Conservation (phyloP, 2,113 vertebrate genomes). For the Callocephalon fimbriatum region DNA sequence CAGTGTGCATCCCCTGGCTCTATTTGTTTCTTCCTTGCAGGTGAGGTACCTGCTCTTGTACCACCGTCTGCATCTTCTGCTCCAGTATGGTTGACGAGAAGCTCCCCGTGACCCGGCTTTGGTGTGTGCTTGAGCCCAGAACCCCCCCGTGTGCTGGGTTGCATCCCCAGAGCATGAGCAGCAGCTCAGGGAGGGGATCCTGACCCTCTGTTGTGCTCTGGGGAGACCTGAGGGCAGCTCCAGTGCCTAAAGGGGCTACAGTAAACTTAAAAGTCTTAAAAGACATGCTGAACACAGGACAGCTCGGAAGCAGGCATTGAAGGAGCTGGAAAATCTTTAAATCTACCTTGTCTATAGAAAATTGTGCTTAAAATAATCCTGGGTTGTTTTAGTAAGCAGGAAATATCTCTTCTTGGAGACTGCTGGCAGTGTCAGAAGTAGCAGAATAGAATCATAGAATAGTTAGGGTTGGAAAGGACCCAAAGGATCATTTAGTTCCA, state of each 20-base stretch:
- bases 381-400: fast-evolving
- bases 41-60: background rate
- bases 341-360: background rate
- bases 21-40: background rate
- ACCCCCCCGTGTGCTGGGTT: background rate
- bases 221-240: background rate
- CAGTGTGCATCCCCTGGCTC: too few relatives aligned
- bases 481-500: too few relatives aligned
- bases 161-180: background rate
- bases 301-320: background rate
- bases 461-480: too few relatives aligned
- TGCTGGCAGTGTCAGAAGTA: background rate
- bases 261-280: background rate
- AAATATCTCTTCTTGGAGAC: background rate
- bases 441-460: background rate
- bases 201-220: background rate
- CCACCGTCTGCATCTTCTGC: background rate
- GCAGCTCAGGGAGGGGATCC: background rate
- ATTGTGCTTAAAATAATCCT: fast-evolving
- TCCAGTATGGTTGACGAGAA: background rate
- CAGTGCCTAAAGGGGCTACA: background rate
- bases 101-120: background rate
- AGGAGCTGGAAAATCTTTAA: background rate
- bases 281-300: fast-evolving
- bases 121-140: background rate